Conservation (phyloP, 2,113 vertebrate species). For the Montifringilla adamsi region DNA sequence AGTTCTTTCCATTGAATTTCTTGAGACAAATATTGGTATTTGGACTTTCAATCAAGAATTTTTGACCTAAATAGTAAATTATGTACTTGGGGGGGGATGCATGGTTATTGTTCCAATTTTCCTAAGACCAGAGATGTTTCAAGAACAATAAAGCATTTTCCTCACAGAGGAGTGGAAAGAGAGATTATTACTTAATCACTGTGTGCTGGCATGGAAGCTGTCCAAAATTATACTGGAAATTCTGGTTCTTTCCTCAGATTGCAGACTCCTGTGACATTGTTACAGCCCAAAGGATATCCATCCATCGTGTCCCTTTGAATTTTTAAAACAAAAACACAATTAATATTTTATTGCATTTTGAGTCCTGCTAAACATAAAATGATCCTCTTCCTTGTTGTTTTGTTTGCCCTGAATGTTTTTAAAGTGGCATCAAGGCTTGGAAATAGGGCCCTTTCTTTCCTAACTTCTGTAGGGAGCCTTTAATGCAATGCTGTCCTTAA, state of each 20-base stretch:
- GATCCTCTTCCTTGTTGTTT: background rate
- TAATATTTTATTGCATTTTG: conserved; percentile 32
- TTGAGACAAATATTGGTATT: background rate
- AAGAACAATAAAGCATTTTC: background rate
- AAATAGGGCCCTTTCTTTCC: background rate
- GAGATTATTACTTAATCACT: background rate
- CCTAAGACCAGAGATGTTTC: background rate
- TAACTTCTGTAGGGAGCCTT: background rate
- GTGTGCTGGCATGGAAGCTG: background rate
- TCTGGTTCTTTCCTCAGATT: background rate
- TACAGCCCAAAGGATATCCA: background rate
- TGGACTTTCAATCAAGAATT: background rate
- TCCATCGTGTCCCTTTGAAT: background rate
- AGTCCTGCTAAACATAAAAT: background rate
- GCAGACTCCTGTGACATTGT: background rate
- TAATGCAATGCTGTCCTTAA: background rate
- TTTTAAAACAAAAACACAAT: conserved; percentile 23
- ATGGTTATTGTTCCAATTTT: background rate
- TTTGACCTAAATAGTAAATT: background rate
- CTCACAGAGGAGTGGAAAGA: background rate
- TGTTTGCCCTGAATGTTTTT: background rate
- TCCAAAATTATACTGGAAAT: background rate
- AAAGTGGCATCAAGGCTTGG: background rate
- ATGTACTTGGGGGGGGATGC: background rate
- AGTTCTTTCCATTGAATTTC: background rate